Percentiles rank a stretch among this genome's conserved stretches.
Evolutionary conservation across 35 echinoderm and acorn worm genomes (phyloP).

Genomic region (Anneissia japonica): DNA sequence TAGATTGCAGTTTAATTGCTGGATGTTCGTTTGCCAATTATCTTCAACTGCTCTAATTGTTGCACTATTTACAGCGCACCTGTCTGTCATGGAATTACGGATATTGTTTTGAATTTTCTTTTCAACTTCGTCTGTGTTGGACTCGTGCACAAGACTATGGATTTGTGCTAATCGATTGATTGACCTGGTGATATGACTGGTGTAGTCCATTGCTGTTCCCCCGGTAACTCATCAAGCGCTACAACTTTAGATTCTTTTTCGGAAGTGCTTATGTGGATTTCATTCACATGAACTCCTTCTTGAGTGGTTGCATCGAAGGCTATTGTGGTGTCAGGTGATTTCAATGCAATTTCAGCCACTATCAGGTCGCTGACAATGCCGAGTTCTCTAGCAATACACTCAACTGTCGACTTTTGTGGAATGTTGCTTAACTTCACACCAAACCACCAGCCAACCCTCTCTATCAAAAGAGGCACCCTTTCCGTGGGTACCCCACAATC

Average conservation of each 20-base stretch:
- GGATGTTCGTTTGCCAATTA: neutral
- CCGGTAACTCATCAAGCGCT: slow-evolving; percentile 33
- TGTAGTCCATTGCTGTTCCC: slow-evolving; percentile 24
- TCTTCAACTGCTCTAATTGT: neutral
- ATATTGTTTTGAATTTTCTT: neutral
- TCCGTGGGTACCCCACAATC: neutral
- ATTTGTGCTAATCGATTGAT: neutral
- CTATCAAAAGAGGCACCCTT: neutral
- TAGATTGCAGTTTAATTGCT: too few relatives aligned
- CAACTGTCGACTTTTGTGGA: slow-evolving; percentile 20
- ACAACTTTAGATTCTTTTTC: slow-evolving; percentile 10
- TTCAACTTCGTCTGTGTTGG: too few relatives aligned
- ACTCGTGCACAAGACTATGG: too few relatives aligned
- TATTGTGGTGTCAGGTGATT: neutral
- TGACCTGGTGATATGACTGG: neutral
- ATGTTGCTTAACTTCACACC: neutral
- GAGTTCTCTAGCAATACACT: slow-evolving; percentile 32
- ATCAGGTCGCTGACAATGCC: slow-evolving; percentile 10
- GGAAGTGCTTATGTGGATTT: slow-evolving; percentile 14
- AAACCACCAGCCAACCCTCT: too few relatives aligned
- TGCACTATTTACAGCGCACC: neutral
- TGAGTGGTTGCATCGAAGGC: slow-evolving; percentile 50
- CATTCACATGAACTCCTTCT: slow-evolving; percentile 34
- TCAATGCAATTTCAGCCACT: slow-evolving; percentile 4
- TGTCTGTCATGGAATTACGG: neutral